phyloP scores from a whole-genome alignment of 92 coral and sea anemone species.

The Zoanthus solanderi region DNA sequence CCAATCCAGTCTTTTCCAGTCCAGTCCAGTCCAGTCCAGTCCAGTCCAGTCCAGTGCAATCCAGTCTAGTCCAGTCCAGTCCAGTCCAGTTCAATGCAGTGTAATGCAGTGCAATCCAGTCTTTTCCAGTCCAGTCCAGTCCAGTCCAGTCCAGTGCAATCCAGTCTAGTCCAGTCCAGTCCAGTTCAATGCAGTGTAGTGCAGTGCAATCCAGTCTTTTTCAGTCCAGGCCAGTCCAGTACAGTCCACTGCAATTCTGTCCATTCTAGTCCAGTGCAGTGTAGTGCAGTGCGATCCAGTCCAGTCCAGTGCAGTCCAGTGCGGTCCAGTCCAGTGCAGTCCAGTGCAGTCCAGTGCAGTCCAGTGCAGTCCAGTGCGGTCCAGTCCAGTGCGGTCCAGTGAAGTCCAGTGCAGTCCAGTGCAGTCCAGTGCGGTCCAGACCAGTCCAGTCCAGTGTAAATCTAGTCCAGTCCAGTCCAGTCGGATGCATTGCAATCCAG shows the following conservation, averaged over 20 bases:
- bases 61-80: too few relatives aligned
- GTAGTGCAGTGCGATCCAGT: background rate
- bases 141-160: too few relatives aligned
- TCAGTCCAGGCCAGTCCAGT: background rate
- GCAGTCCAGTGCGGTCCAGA: background rate
- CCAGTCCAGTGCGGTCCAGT: background rate
- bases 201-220: background rate
- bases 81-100: too few relatives aligned
- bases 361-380: background rate
- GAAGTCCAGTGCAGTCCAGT: background rate
- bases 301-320: background rate
- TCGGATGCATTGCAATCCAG: too few relatives aligned
- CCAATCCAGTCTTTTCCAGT: too few relatives aligned
- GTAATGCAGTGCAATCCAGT: too few relatives aligned
- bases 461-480: background rate
- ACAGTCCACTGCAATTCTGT: background rate
- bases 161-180: background rate
- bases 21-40: too few relatives aligned
- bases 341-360: background rate
- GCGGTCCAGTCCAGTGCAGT: too few relatives aligned
- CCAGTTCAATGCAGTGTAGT: background rate
- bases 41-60: too few relatives aligned
- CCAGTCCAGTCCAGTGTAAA: too few relatives aligned
- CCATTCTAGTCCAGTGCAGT: background rate
- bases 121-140: too few relatives aligned